Percentiles rank a stretch among this genome's conserved stretches.
These are phyloP conservation scores for Ariolimax columbianus DNA, from an alignment of 2,888 invertebrate genomes.

Conservation along the genomic window DNA sequence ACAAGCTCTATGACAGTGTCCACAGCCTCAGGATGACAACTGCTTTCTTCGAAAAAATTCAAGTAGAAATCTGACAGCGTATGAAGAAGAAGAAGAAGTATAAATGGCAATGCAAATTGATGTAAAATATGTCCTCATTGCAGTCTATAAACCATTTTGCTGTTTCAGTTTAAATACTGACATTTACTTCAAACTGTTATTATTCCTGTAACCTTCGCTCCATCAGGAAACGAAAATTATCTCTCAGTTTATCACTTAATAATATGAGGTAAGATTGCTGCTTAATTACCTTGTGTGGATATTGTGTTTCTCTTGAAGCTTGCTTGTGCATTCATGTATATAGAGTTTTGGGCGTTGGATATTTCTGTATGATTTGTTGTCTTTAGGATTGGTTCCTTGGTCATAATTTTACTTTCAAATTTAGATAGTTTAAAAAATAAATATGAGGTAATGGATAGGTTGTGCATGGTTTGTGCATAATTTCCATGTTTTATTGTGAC, in stretches of 20 bases:
- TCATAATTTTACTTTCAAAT: background rate
- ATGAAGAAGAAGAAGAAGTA: too few relatives aligned
- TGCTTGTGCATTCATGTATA: background rate
- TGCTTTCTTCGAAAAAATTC: too few relatives aligned
- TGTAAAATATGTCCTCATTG: background rate
- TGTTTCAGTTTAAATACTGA: background rate
- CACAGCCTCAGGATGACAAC: too few relatives aligned
- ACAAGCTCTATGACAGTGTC: too few relatives aligned
- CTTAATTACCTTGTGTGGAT: background rate
- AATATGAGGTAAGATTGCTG: constrained; percentile 45
- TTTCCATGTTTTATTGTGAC: too few relatives aligned
- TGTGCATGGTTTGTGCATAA: too few relatives aligned
- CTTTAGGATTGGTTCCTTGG: background rate
- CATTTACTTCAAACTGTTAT: background rate
- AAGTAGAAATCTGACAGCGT: too few relatives aligned
- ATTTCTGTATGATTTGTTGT: background rate
- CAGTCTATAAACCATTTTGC: background rate
- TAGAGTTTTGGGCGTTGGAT: background rate
- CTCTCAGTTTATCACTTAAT: constrained; percentile 38
- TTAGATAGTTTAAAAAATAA: too few relatives aligned
- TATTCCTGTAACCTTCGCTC: background rate
- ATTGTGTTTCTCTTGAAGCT: background rate
- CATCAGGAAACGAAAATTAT: constrained; percentile 42
- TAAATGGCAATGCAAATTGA: too few relatives aligned
- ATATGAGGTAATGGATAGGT: too few relatives aligned